These are phyloP conservation scores for Macrotrachela quadricornifera DNA, from an alignment of 1,140 invertebrate species.

Conservation along the genomic window DNA sequence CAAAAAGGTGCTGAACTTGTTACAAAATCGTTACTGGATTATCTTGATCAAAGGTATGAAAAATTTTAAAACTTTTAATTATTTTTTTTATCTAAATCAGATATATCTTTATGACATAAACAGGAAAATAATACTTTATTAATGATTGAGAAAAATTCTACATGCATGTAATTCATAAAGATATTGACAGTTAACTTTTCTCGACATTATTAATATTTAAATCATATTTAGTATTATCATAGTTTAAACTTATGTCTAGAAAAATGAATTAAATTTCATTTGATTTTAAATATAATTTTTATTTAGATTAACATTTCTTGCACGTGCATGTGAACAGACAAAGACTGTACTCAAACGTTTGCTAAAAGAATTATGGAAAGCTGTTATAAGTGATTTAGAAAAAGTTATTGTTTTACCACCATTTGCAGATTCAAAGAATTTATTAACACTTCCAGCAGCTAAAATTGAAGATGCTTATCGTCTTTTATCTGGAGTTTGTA, in stretches of 20 bases:
- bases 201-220: too few relatives aligned
- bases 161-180: too few relatives aligned
- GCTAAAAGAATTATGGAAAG: conserved; percentile 96
- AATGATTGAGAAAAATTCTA: too few relatives aligned
- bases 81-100: not conserved
- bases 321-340: conserved; percentile 90
- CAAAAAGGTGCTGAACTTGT: conserved; percentile 51
- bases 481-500: not conserved
- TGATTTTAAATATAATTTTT: too few relatives aligned
- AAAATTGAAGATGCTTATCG: conserved; percentile 27
- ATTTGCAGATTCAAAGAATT: not conserved
- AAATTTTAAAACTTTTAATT: too few relatives aligned
- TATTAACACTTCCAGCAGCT: conserved; percentile 24
- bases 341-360: conserved; percentile 94
- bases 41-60: conserved; percentile 41
- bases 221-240: too few relatives aligned
- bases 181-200: too few relatives aligned
- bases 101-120: too few relatives aligned
- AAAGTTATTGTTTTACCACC: conserved; percentile 95
- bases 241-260: too few relatives aligned
- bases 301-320: conserved; percentile 67
- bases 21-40: conserved; percentile 80
- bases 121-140: too few relatives aligned
- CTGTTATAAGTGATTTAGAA: conserved; percentile 92
- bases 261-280: not conserved